These are phyloP conservation scores for Pseudomugil tenellus DNA, from an alignment of 2,797 vertebrate genomes.

Conservation along the genomic window DNA sequence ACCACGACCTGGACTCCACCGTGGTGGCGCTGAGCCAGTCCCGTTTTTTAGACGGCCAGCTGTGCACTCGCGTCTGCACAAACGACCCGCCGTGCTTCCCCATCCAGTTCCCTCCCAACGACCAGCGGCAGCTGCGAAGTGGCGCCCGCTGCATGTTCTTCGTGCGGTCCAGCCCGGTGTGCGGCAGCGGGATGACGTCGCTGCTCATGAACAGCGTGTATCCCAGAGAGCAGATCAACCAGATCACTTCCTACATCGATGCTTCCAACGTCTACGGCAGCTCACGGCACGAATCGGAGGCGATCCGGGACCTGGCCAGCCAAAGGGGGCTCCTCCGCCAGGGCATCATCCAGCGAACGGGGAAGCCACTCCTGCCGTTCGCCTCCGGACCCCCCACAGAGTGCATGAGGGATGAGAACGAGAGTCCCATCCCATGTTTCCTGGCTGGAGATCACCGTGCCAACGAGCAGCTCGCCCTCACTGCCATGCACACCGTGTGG, in stretches of 20 bases:
- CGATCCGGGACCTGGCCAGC: slow-evolving; percentile 92
- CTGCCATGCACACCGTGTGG: slow-evolving; percentile 97
- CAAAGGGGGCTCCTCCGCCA: slow-evolving; percentile 95
- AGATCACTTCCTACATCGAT: slow-evolving; percentile 95
- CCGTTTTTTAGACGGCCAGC: slow-evolving; percentile 94
- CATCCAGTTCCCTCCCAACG: slow-evolving; percentile 91
- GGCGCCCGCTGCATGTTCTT: slow-evolving; percentile 98
- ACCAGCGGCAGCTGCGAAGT: slow-evolving; percentile 85
- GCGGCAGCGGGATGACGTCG: slow-evolving; percentile 97
- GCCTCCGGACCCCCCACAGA: slow-evolving; percentile 95
- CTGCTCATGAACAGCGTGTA: slow-evolving; percentile 98
- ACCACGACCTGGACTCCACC: slow-evolving; percentile 95
- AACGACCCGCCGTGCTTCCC: slow-evolving; percentile 97
- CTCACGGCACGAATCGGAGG: slow-evolving; percentile 89
- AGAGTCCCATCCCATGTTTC: slow-evolving; percentile 98
- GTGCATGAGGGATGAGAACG: slow-evolving; percentile 96
- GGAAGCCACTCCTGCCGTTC: slow-evolving; percentile 96
- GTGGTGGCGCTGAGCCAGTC: slow-evolving; percentile 95
- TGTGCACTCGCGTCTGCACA: slow-evolving; percentile 91
- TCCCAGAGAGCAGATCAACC: slow-evolving; percentile 97
- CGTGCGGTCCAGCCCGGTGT: slow-evolving; percentile 95
- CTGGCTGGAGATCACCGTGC: slow-evolving; percentile 96
- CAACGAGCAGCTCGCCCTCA: slow-evolving; percentile 95
- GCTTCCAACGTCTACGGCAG: slow-evolving; percentile 97
- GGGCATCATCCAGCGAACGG: slow-evolving; percentile 94